Conservation (phyloP, 2,113 vertebrate species). For the Oceanites oceanicus region DNA sequence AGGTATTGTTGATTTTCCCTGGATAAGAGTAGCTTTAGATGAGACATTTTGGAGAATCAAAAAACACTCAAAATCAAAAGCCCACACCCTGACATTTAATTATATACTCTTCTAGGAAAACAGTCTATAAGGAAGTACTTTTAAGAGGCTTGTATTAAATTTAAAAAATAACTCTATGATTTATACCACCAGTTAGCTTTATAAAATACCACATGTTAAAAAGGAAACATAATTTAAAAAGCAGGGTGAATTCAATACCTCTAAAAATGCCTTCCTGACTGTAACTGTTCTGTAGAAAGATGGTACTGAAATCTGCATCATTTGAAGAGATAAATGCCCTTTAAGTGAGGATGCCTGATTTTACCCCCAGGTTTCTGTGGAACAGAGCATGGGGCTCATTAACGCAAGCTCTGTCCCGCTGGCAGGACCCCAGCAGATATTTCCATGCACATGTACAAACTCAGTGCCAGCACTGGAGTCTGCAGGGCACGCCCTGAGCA, state of each 20-base stretch:
- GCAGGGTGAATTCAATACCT: background rate
- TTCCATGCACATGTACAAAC: background rate
- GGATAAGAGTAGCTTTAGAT: background rate
- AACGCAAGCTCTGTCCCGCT: background rate
- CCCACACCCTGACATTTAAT: background rate
- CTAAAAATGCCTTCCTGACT: background rate
- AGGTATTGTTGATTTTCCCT: background rate
- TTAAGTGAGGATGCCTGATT: background rate
- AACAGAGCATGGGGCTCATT: background rate
- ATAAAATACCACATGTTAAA: background rate
- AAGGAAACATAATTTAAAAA: background rate
- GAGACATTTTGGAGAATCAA: background rate
- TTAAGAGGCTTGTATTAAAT: background rate
- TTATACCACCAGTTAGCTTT: background rate
- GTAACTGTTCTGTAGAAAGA: background rate
- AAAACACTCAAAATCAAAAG: background rate
- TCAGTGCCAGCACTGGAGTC: background rate
- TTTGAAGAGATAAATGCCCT: background rate
- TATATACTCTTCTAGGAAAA: background rate
- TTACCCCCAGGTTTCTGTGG: background rate
- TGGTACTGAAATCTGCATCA: background rate
- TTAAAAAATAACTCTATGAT: background rate
- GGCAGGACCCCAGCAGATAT: background rate
- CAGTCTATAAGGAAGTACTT: background rate
- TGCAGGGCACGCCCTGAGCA: fast-evolving